These are phyloP conservation scores for Phalacrocorax pelagicus DNA, from an alignment of 2,113 vertebrate species.

Conservation along the genomic window DNA sequence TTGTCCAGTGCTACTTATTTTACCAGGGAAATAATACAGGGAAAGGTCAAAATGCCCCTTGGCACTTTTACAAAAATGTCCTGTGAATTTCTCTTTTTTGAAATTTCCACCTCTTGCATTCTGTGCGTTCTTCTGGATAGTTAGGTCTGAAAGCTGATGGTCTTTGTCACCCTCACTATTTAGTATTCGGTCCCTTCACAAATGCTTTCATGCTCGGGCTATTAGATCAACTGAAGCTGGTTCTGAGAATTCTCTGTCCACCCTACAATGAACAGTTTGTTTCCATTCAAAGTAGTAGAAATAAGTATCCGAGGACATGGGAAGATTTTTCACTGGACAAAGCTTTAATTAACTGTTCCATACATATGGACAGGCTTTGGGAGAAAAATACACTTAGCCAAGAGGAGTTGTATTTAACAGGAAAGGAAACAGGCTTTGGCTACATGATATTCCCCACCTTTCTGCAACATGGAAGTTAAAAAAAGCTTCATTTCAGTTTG, in stretches of 20 bases:
- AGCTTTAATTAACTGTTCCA: conserved; percentile 40
- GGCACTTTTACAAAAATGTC: conserved; percentile 7
- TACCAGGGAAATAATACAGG: not conserved
- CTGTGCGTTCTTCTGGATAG: conserved; percentile 35
- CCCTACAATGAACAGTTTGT: conserved; percentile 56
- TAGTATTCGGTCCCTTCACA: conserved; percentile 14
- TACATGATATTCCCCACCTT: not conserved
- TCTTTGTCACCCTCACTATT: conserved; percentile 44
- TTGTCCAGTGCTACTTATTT: conserved; percentile 4
- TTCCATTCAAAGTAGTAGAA: conserved; percentile 52
- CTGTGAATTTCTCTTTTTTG: not conserved
- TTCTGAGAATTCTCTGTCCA: conserved; percentile 64
- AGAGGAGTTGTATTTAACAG: not conserved
- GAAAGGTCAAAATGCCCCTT: conserved; percentile 33
- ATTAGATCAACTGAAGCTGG: conserved; percentile 39
- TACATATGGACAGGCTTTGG: not conserved
- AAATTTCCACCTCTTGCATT: conserved; percentile 41
- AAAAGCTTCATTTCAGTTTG: not conserved
- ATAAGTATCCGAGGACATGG: not conserved
- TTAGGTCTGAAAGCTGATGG: conserved; percentile 39
- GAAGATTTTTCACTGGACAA: conserved; percentile 28
- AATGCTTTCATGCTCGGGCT: conserved; percentile 43
- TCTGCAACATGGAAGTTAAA: not conserved
- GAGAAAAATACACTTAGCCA: not conserved
- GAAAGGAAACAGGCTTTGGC: not conserved